A percentile compares a stretch with the other conserved stretches of the same genome.
These are phyloP conservation scores for Drosophila micromelanica DNA, from an alignment of 1,140 invertebrate genomes.

Conservation along the genomic window DNA sequence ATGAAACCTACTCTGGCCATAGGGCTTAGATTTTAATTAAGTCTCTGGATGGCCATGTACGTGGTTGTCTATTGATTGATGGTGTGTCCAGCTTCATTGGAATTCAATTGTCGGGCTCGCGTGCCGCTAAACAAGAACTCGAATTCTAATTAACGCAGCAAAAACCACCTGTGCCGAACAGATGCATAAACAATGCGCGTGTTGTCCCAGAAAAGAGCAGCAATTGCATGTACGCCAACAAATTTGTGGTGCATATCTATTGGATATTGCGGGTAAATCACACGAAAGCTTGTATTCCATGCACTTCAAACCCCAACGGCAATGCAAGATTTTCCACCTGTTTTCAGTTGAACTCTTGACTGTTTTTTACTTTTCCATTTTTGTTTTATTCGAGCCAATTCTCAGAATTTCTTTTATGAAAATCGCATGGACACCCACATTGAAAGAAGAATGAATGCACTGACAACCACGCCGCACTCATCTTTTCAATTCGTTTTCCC, in stretches of 20 bases:
- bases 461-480: conserved; percentile 19
- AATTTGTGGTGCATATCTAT: background rate
- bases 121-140: conserved; percentile 6
- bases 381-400: background rate
- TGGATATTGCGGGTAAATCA: conserved; percentile 21
- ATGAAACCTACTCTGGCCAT: background rate
- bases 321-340: conserved; percentile 16
- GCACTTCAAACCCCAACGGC: conserved; percentile 1
- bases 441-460: background rate
- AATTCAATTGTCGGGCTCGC: background rate
- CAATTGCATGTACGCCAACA: background rate
- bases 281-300: conserved; percentile 30
- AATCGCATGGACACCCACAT: background rate
- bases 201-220: background rate
- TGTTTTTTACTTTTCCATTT: background rate
- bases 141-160: conserved; percentile 47
- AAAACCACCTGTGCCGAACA: background rate
- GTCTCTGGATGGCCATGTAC: conserved; percentile 11
- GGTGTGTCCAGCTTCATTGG: conserved; percentile 4
- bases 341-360: conserved; percentile 7
- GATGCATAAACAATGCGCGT: background rate
- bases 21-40: conserved; percentile 39
- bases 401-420: conserved; percentile 11
- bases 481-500: conserved; percentile 39
- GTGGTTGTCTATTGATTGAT: conserved; percentile 30